Evolutionary conservation across 2,888 invertebrate species (phyloP).

Genomic region (Hermaeophaga mercurialis): DNA sequence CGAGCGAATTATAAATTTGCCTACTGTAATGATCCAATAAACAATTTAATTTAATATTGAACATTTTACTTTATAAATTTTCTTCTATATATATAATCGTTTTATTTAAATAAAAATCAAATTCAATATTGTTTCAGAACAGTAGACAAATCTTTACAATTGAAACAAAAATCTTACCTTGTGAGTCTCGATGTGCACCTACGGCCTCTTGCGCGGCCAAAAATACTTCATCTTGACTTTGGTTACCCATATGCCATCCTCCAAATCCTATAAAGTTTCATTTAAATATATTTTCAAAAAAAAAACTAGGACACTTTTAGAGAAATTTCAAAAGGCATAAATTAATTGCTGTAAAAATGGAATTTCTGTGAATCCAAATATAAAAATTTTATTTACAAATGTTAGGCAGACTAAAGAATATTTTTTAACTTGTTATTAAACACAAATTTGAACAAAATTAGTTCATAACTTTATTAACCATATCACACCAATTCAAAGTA

Average conservation of each 20-base stretch:
- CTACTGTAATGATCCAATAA: conserved; percentile 38
- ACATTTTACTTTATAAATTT: too few relatives aligned
- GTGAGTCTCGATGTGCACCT: conserved; percentile 83
- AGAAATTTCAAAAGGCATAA: neutral
- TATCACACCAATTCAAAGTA: too few relatives aligned
- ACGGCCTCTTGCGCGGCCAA: conserved; percentile 81
- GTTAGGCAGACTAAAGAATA: too few relatives aligned
- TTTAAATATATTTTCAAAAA: neutral
- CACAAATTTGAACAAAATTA: too few relatives aligned
- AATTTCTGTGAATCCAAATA: too few relatives aligned
- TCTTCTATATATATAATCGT: too few relatives aligned
- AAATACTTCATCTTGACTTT: conserved; percentile 84
- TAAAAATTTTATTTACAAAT: too few relatives aligned
- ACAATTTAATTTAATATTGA: conserved; percentile 15
- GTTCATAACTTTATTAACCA: too few relatives aligned
- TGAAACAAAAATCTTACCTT: conserved; percentile 77
- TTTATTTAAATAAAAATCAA: neutral
- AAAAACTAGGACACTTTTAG: too few relatives aligned
- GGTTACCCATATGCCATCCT: conserved; percentile 81
- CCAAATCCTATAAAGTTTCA: conserved; percentile 69
- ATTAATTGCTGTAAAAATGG: too few relatives aligned
- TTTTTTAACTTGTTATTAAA: too few relatives aligned
- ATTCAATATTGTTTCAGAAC: conserved; percentile 36
- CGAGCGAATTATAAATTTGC: conserved; percentile 41
- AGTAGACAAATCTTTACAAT: conserved; percentile 44